Evolutionary conservation across 2,797 vertebrate genomes (phyloP).

Genomic region (Xyrichtys novacula): DNA sequence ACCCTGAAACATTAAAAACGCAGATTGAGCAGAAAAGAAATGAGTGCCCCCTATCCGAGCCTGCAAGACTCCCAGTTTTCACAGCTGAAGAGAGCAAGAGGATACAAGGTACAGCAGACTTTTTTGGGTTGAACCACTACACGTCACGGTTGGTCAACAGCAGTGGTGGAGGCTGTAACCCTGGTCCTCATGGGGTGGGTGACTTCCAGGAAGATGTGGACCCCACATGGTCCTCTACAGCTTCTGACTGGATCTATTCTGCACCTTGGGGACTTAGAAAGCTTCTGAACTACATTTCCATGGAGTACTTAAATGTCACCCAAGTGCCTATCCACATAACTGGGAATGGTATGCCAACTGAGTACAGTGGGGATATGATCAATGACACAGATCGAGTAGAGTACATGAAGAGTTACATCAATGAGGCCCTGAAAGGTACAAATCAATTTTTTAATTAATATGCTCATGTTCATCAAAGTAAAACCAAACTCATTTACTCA

Average conservation of each 20-base stretch:
- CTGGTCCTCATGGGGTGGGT: conserved; percentile 86
- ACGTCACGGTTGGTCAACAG: conserved; percentile 87
- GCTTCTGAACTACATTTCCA: conserved; percentile 89
- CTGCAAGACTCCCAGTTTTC: conserved; percentile 88
- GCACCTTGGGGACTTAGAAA: conserved; percentile 93
- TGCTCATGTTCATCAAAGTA: no score
- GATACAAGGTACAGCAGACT: conserved; percentile 91
- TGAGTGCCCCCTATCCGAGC: conserved; percentile 74
- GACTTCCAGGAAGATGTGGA: conserved; percentile 86
- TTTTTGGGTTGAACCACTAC: conserved; percentile 94
- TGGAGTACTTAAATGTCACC: conserved; percentile 82
- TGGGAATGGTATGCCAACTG: conserved; percentile 87
- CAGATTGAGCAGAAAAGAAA: conserved; percentile 84
- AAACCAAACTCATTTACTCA: no score
- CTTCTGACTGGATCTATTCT: conserved; percentile 88
- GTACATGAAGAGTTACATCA: conserved; percentile 89
- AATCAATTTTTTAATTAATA: background rate
- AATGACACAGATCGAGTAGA: conserved; percentile 85
- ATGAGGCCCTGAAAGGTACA: conserved; percentile 93
- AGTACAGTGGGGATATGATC: conserved; percentile 72
- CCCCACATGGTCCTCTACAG: conserved; percentile 87
- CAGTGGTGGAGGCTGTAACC: conserved; percentile 72
- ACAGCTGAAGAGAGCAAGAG: conserved; percentile 86
- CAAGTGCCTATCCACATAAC: conserved; percentile 89
- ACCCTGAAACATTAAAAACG: conserved; percentile 85